These are phyloP conservation scores for Phalloptychus januarius DNA, from an alignment of 2,797 vertebrate genomes.

Conservation along the genomic window DNA sequence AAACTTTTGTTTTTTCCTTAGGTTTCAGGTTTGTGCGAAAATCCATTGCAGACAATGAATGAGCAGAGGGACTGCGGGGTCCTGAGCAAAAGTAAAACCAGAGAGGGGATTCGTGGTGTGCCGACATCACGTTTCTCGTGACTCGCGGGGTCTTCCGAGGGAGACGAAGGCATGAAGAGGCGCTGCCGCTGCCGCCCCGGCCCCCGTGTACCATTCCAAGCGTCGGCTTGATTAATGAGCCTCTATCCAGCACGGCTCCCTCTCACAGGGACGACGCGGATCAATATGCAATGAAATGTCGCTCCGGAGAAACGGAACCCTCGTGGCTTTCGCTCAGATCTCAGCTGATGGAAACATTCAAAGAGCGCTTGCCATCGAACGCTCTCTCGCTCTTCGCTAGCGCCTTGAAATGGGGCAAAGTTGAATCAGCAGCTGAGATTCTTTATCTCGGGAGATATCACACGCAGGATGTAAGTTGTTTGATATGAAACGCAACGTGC, in stretches of 20 bases:
- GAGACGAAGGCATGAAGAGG: constrained; percentile 41
- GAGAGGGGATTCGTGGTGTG: background rate
- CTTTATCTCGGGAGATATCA: constrained; percentile 19
- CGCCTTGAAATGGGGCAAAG: constrained; percentile 14
- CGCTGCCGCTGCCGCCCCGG: constrained; percentile 52
- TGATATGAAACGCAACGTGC: constrained; percentile 17
- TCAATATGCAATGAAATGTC: constrained; percentile 57
- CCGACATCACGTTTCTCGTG: constrained; percentile 33
- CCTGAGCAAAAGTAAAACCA: constrained; percentile 6
- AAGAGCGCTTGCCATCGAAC: constrained; percentile 13
- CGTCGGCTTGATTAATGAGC: constrained; percentile 72
- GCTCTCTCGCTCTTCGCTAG: background rate
- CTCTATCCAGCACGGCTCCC: constrained; percentile 37
- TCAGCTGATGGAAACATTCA: constrained; percentile 46
- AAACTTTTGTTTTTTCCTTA: background rate
- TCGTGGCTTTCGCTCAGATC: background rate
- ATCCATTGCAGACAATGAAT: background rate
- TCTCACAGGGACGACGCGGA: constrained; percentile 51
- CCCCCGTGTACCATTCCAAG: constrained; percentile 48
- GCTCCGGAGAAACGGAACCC: constrained; percentile 11
- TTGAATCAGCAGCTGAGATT: constrained; percentile 30
- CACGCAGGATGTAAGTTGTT: constrained; percentile 16
- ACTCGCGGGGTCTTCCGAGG: constrained; percentile 1
- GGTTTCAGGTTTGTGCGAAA: background rate
- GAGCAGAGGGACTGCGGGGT: constrained; percentile 7